Evolutionary conservation across 1,140 invertebrate genomes (phyloP).

Genomic region (Panagrolaimus sp.): DNA sequence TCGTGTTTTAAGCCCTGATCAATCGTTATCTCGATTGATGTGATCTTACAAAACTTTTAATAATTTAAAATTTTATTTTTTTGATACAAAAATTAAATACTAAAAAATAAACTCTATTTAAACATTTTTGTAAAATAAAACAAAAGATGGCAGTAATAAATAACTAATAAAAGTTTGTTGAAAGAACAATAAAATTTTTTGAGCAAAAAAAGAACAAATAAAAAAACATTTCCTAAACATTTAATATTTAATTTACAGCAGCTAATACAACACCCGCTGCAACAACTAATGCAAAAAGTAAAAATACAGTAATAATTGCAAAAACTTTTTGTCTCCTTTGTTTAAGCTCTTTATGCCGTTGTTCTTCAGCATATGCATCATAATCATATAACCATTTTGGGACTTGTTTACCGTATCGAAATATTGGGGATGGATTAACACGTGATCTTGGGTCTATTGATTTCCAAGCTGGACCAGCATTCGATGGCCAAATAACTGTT

Average conservation of each 20-base stretch:
- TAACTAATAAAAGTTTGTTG: too few species aligned
- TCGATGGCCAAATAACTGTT: slow-evolving; percentile 21
- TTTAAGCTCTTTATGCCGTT: slow-evolving; percentile 14
- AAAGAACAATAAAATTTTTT: background rate
- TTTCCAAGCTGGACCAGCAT: slow-evolving; percentile 23
- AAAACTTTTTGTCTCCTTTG: slow-evolving; percentile 10
- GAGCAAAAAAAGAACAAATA: background rate
- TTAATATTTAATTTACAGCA: slow-evolving; percentile 10
- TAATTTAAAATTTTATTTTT: too few species aligned
- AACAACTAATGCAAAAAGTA: slow-evolving; percentile 15
- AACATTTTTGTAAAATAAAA: too few species aligned
- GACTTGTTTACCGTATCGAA: slow-evolving; percentile 14
- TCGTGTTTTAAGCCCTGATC: too few species aligned
- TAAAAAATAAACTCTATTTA: too few species aligned
- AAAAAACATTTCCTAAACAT: background rate
- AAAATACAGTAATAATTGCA: slow-evolving; percentile 12
- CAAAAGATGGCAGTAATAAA: too few species aligned
- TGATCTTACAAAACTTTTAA: too few species aligned
- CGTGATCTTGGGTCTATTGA: slow-evolving; percentile 8
- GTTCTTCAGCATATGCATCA: slow-evolving; percentile 19
- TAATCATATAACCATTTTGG: slow-evolving; percentile 18
- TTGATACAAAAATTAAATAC: too few species aligned
- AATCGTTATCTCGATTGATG: too few species aligned
- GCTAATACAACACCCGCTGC: slow-evolving; percentile 20
- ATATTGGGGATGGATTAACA: slow-evolving; percentile 4